phyloP scores from a whole-genome alignment of 1,140 invertebrate genomes.

The Calliopsis andreniformis region DNA sequence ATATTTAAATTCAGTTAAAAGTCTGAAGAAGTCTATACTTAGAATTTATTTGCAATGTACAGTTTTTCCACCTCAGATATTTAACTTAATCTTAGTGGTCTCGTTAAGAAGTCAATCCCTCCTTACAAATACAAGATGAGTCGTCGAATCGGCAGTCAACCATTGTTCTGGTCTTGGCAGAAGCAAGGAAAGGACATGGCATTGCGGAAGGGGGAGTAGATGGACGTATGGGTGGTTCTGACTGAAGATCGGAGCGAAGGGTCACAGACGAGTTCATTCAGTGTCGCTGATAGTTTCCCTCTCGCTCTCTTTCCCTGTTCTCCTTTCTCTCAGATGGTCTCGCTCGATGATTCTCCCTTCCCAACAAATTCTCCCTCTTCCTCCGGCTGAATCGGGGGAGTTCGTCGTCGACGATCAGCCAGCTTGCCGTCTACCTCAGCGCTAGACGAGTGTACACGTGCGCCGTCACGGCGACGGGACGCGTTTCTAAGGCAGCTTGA shows the following conservation, averaged over 20 bases:
- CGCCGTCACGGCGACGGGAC: conserved; percentile 22
- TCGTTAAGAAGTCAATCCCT: no score
- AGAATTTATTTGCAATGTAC: no score
- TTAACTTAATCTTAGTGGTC: no score
- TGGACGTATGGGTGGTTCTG: conserved; percentile 19
- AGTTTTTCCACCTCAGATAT: no score
- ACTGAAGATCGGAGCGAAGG: conserved; percentile 45
- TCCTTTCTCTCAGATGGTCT: conserved; percentile 8
- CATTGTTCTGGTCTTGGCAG: background rate
- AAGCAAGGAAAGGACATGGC: background rate
- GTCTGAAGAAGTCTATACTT: no score
- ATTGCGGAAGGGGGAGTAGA: background rate
- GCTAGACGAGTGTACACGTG: conserved; percentile 33
- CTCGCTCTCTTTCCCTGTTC: no score
- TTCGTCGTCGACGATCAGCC: background rate
- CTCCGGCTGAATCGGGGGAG: background rate
- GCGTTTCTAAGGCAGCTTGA: conserved; percentile 22
- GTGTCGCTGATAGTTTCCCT: no score
- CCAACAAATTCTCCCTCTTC: background rate
- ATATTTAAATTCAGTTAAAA: no score
- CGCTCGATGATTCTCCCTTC: conserved; percentile 12
- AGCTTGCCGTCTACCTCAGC: background rate
- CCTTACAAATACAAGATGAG: no score
- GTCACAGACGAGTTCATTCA: conserved; percentile 74
- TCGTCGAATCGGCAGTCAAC: background rate